Base-by-base conservation (phyloP, 2,888 invertebrate genomes). In the Petrolisthes manimaculis region DNA sequence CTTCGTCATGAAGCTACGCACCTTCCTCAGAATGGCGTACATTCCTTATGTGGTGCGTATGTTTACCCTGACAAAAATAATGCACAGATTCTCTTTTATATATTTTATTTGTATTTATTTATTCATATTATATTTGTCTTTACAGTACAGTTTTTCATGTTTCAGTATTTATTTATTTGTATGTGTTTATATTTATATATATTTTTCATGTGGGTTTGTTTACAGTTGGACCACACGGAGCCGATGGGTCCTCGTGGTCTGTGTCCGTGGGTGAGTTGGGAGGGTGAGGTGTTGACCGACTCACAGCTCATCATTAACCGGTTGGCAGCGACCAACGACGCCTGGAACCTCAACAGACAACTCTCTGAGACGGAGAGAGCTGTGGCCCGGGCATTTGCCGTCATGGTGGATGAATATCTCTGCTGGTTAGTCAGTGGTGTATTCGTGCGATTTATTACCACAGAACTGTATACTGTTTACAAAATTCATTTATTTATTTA, bases 371-470 rank as follows among this genome's bases (percentile, higher is more conserved):
- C 92, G 37, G 91, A 93, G 84, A 91, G 91, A 71, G 93, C 93
- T 0, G 91, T 92, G n/a, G 93, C 93, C 0, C 92, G 92, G 78
- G 92, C 93, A 1, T 92, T 93, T 78, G 92, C 92, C 86, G 92
- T 93, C 83, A 91, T 93, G 90, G 91, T 92, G 0, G 93, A 93
- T 85, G 93, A 93, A 89, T 93, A 93, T 90, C 91, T 89, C n/a
- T 83, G 56, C 53, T 89, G 86, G 89, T 89, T 54, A 84, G 84
- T 53, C 6, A 24, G 71, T 14, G 71, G 71, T 14, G 71, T 37
- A n/a, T 71, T n/a, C 24, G 21, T 71, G 12, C 14, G n/a, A 71
- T 24, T 14, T 14, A 21, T 6, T 14, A n/a, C 6, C 6, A 21
- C n/a, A n/a, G n/a, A 71, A 24, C 14, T 0, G 24, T 71, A 71